Evolutionary conservation across 2,797 vertebrate genomes (phyloP).

Genomic region (Paratrypauchen microcephalus): DNA sequence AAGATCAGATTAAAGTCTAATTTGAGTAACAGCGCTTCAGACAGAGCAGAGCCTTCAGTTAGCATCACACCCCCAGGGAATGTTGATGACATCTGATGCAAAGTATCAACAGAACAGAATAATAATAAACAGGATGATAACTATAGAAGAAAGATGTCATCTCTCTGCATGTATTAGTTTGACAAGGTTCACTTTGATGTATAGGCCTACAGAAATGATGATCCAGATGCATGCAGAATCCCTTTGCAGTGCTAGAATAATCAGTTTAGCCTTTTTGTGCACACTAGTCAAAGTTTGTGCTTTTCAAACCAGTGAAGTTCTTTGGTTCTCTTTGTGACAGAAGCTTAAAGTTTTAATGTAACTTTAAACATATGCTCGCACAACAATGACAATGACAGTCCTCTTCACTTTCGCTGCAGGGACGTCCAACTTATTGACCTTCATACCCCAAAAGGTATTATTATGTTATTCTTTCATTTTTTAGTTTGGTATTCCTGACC

Average conservation of each 20-base stretch:
- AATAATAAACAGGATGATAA: too few relatives aligned
- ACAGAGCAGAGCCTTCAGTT: too few relatives aligned
- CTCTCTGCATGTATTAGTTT: too few relatives aligned
- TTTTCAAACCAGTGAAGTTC: background rate
- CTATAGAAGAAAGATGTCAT: too few relatives aligned
- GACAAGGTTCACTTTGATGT: background rate
- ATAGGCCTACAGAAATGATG: background rate
- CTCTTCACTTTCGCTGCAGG: conserved; percentile 3
- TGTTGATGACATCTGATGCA: too few relatives aligned
- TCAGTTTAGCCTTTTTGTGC: background rate
- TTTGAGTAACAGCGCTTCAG: too few relatives aligned
- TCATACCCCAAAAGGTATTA: background rate
- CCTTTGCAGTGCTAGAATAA: background rate
- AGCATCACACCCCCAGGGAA: too few relatives aligned
- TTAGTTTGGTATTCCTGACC: background rate
- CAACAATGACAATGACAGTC: conserved; percentile 6
- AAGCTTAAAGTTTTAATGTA: conserved; percentile 10
- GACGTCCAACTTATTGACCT: conserved; percentile 2
- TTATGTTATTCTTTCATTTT: background rate
- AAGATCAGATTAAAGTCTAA: too few relatives aligned
- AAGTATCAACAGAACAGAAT: too few relatives aligned
- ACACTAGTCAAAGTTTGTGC: background rate
- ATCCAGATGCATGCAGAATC: background rate
- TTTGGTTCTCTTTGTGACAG: background rate
- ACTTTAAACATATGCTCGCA: conserved; percentile 2